Percentiles rank a stretch among this genome's conserved stretches.
phyloP scores from a whole-genome alignment of 2,888 invertebrate species.

The Polydrusus pterygomalis region DNA sequence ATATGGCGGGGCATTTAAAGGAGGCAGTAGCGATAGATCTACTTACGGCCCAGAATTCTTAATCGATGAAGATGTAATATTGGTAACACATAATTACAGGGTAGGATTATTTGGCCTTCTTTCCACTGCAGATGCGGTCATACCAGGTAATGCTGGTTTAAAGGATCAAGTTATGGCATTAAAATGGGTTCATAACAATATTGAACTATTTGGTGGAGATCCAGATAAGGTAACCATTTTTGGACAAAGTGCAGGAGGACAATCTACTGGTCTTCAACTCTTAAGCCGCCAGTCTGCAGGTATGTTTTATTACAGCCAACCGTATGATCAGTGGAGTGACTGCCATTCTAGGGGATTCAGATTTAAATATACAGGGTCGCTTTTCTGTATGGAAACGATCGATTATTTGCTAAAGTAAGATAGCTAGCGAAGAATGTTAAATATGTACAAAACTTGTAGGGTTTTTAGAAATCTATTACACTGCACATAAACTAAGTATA shows the following conservation, averaged over 20 bases:
- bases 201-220: slow-evolving; percentile 5
- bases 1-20: too few species aligned
- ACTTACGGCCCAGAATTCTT: slow-evolving; percentile 1
- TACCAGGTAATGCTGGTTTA: slow-evolving; percentile 5
- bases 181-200: slow-evolving; percentile 6
- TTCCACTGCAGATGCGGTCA: neutral
- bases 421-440: too few species aligned
- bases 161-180: slow-evolving; percentile 9
- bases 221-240: slow-evolving; percentile 57
- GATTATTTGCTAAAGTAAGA: too few species aligned
- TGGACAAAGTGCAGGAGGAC: slow-evolving; percentile 14
- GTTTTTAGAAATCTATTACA: too few species aligned
- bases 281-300: neutral
- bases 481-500: too few species aligned
- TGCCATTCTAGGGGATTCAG: too few species aligned
- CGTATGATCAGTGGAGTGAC: too few species aligned
- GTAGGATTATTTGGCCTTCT: neutral
- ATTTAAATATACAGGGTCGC: too few species aligned
- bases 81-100: slow-evolving; percentile 12
- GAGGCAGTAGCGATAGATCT: too few species aligned
- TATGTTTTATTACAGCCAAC: too few species aligned
- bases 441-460: too few species aligned
- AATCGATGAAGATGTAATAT: slow-evolving; percentile 20
- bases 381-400: too few species aligned
- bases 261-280: slow-evolving; percentile 11